Percentiles rank a stretch among this genome's conserved stretches.
These are phyloP conservation scores for Hapalemur alaotrensis DNA, from an alignment of 2,797 vertebrate genomes.

Conservation along the genomic window DNA sequence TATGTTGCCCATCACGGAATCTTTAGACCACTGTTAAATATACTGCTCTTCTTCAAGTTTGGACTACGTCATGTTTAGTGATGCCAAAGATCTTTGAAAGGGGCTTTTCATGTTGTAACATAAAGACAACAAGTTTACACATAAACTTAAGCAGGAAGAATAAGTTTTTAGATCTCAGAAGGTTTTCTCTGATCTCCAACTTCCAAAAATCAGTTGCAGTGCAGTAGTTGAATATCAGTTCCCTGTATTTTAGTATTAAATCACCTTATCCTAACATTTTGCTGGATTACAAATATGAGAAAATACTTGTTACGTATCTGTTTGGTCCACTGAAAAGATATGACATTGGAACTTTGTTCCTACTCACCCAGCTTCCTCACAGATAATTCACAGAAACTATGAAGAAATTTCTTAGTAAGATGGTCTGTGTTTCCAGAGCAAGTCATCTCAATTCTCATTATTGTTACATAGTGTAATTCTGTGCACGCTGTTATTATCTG, in stretches of 20 bases:
- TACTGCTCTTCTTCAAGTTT: slow-evolving; percentile 12
- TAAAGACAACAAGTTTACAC: slow-evolving; percentile 3
- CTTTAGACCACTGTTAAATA: slow-evolving; percentile 36
- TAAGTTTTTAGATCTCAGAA: slow-evolving; percentile 27
- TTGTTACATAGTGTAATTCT: neutral
- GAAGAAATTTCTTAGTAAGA: slow-evolving; percentile 29
- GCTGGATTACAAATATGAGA: slow-evolving; percentile 10
- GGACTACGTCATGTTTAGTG: neutral
- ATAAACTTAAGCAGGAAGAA: slow-evolving; percentile 37
- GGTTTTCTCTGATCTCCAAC: slow-evolving; percentile 10
- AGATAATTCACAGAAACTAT: slow-evolving; percentile 4
- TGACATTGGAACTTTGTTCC: slow-evolving; percentile 25
- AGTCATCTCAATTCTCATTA: slow-evolving; percentile 24
- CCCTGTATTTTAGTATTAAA: slow-evolving; percentile 41
- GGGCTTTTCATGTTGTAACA: neutral
- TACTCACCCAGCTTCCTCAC: slow-evolving; percentile 20
- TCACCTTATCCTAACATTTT: slow-evolving; percentile 52
- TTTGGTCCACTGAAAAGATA: slow-evolving; percentile 2
- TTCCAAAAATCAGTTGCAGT: slow-evolving; percentile 36
- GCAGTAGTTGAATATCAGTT: slow-evolving; percentile 24
- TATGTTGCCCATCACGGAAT: neutral
- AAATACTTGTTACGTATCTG: neutral
- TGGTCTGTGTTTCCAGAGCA: neutral
- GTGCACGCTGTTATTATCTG: neutral
- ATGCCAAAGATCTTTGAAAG: slow-evolving; percentile 39